Evolutionary conservation across 2,888 invertebrate species (phyloP), one percentile per base, ranked within the genome.

Genomic region (Chalcis sispes): DNA sequence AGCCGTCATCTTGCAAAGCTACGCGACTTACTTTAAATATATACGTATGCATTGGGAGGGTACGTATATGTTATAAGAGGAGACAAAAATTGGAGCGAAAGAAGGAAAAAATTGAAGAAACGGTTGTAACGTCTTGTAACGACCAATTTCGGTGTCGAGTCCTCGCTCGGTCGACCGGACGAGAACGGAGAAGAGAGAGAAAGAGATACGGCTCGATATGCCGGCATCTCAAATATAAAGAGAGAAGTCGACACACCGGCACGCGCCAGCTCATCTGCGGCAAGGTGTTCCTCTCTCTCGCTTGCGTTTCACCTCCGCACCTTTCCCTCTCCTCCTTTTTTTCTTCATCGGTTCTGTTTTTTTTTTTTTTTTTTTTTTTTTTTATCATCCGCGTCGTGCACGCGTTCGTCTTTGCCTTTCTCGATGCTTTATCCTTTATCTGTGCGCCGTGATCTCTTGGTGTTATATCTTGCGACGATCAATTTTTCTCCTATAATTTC

Each of bases 201-300:
- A 46, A 25, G 52, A 82, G 84, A 84, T 84, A 82, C 81, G 77
- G 81, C 82, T 81, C 79, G 82, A 83, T 83, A 82, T 82, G 56
- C 36, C 18, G 82, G 23, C 85, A 85, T 85, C 84, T 83, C 82
- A 82, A 82, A 36, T 15, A 15, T 13, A 15, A 42, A 42, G 13
- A 42, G 2, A 42, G 4, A 42, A 8, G 8, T 2, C 15, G 42
- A 84, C 82, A 81, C 82, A 84, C 79, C 81, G 83, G 84, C 85
- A 85, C 85, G 85, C 83, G 86, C 85, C 83, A 82, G 80, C 82
- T 59, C 73, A 69, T 74, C 74, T 64, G 74, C 29, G 67, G 69
- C 74, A 74, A 69, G 74, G 74, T 74, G 74, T 69, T 59, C 72
- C 50, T 56, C 58, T 56, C 59, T 25, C 46, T 67, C 58, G 20